Percentiles rank a stretch among this genome's conserved stretches.
phyloP scores from a whole-genome alignment of 2,797 vertebrate species.

The Pangasius mekongensis region DNA sequence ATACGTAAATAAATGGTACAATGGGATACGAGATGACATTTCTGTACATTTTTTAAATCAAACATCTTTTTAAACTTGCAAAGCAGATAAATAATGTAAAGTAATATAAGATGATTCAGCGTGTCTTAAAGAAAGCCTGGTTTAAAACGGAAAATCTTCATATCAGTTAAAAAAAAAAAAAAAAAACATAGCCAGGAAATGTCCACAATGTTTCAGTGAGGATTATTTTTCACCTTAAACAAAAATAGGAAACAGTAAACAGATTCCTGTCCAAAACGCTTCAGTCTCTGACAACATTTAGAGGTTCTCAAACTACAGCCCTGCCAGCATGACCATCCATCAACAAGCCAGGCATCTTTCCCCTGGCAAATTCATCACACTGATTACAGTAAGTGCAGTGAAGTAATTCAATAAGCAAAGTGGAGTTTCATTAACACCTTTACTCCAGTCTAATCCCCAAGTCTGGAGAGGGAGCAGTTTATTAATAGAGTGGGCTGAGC shows the following conservation, averaged over 20 bases:
- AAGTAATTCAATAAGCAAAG: slow-evolving; percentile 56
- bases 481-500: slow-evolving; percentile 31
- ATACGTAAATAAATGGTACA: not conserved
- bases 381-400: slow-evolving; percentile 55
- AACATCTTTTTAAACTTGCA: too few relatives aligned
- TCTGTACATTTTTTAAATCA: not conserved
- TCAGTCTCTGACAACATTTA: not conserved
- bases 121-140: not conserved
- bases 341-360: slow-evolving; percentile 28
- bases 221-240: not conserved
- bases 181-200: not conserved
- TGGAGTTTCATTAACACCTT: slow-evolving; percentile 54
- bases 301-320: slow-evolving; percentile 16
- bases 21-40: not conserved
- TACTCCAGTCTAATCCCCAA: slow-evolving; percentile 51
- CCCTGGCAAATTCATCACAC: slow-evolving; percentile 51
- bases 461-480: slow-evolving; percentile 18
- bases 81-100: not conserved
- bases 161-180: not conserved
- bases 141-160: not conserved
- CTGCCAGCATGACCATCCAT: slow-evolving; percentile 21
- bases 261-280: not conserved
- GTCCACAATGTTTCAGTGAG: not conserved
- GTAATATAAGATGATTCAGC: too few relatives aligned
- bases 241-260: not conserved